Evolutionary conservation across 2,888 invertebrate genomes (phyloP).

Genomic region (Drosophila fungiperda): DNA sequence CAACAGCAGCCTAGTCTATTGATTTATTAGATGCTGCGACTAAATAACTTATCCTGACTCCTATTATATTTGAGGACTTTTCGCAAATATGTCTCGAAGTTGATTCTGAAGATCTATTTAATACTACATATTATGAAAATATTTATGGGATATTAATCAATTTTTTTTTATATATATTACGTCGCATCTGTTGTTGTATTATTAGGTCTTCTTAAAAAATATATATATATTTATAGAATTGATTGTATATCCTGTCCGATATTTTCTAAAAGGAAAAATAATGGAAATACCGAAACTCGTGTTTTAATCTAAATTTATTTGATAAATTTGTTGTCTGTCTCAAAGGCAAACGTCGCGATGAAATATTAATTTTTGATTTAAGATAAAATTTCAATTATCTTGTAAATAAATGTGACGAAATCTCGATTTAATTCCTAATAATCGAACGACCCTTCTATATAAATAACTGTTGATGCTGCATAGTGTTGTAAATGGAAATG

Average conservation of each 20-base stretch:
- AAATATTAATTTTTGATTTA: background rate
- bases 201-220: background rate
- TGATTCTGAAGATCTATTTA: background rate
- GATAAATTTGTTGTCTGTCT: background rate
- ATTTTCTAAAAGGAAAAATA: background rate
- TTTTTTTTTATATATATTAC: background rate
- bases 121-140: background rate
- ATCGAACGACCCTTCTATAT: background rate
- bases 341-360: background rate
- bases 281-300: background rate
- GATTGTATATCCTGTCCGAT: constrained; percentile 19
- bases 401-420: background rate
- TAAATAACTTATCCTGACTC: background rate
- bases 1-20: constrained; percentile 11
- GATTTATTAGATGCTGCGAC: constrained; percentile 18
- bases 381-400: background rate
- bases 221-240: background rate
- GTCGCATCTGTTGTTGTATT: constrained; percentile 2
- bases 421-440: background rate
- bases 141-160: background rate
- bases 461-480: constrained; percentile 7
- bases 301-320: background rate
- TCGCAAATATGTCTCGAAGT: constrained; percentile 1
- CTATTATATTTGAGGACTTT: background rate
- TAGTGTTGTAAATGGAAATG: constrained; percentile 7